phyloP scores from a whole-genome alignment of 2,113 vertebrate species.

The Hippocampus mohnikei region DNA sequence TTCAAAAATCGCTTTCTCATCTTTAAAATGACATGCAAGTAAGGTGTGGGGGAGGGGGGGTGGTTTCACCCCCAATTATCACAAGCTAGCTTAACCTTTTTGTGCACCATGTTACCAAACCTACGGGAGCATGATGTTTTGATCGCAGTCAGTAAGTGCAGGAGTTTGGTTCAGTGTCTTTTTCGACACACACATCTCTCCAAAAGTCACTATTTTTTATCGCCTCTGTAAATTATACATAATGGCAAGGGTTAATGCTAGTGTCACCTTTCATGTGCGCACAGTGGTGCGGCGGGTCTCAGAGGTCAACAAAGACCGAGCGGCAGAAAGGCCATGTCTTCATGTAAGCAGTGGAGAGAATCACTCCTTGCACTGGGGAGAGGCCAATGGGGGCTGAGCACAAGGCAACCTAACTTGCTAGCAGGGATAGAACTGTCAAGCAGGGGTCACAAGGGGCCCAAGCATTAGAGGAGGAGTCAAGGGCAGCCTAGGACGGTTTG shows the following conservation, averaged over 20 bases:
- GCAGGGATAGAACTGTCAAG: slow-evolving; percentile 61
- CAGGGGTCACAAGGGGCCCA: slow-evolving; percentile 50
- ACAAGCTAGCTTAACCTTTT: no score
- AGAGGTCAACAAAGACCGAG: slow-evolving; percentile 12
- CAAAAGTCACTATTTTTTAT: background rate
- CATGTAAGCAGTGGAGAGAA: slow-evolving; percentile 39
- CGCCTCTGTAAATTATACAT: background rate
- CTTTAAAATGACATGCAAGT: no score
- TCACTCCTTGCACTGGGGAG: slow-evolving; percentile 53
- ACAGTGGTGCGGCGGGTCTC: slow-evolving; percentile 7
- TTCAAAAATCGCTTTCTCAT: no score
- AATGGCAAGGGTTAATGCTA: background rate
- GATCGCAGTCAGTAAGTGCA: no score
- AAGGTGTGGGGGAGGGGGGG: no score
- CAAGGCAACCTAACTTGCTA: slow-evolving; percentile 48
- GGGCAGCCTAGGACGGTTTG: slow-evolving; percentile 62
- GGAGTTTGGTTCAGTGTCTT: no score
- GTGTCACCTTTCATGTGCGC: slow-evolving; percentile 3
- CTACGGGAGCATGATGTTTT: no score
- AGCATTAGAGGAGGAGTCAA: slow-evolving; percentile 66
- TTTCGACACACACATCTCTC: no score
- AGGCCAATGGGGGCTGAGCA: slow-evolving; percentile 28
- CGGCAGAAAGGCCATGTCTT: slow-evolving; percentile 41
- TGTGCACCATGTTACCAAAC: no score
- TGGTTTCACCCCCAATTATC: no score